A percentile compares a stretch with the other conserved stretches of the same genome.
Evolutionary conservation across 2,113 vertebrate genomes (phyloP).

Genomic region (Poeciliopsis retropinna): DNA sequence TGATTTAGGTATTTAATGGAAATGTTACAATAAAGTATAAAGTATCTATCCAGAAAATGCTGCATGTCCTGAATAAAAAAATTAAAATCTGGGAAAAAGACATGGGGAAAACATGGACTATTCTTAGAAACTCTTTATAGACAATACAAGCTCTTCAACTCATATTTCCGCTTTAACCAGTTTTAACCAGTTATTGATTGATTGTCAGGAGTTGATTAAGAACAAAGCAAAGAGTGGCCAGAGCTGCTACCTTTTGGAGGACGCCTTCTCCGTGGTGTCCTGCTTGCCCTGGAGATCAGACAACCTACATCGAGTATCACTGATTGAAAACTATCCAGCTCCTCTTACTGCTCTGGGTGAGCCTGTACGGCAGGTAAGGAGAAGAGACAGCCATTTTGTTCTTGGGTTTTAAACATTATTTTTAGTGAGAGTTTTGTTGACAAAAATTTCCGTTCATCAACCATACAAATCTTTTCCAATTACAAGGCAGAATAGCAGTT

Average conservation of each 20-base stretch:
- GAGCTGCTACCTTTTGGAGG: constrained; percentile 90
- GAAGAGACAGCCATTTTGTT: accelerated
- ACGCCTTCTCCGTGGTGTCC: constrained; percentile 91
- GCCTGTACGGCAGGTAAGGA: constrained; percentile 89
- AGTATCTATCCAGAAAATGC: no score
- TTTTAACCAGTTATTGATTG: not conserved
- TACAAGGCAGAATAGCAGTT: not conserved
- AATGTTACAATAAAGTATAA: no score
- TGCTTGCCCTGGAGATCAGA: constrained; percentile 89
- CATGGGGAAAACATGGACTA: not conserved
- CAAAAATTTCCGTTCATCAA: not conserved
- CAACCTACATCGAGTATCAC: constrained; percentile 90
- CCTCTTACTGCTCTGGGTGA: constrained; percentile 92
- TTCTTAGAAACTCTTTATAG: not conserved
- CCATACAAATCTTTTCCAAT: not conserved
- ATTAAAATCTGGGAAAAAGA: not conserved
- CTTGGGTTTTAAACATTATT: not conserved
- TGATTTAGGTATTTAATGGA: no score
- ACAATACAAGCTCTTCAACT: not conserved
- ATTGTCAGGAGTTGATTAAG: constrained; percentile 89
- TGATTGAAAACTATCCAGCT: constrained; percentile 96
- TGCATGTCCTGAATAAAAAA: not conserved
- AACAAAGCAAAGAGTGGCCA: constrained; percentile 92
- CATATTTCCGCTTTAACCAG: not conserved
- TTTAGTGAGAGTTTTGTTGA: not conserved